These are phyloP conservation scores for Cebus imitator DNA, from an alignment of 2,113 vertebrate species.

Conservation along the genomic window DNA sequence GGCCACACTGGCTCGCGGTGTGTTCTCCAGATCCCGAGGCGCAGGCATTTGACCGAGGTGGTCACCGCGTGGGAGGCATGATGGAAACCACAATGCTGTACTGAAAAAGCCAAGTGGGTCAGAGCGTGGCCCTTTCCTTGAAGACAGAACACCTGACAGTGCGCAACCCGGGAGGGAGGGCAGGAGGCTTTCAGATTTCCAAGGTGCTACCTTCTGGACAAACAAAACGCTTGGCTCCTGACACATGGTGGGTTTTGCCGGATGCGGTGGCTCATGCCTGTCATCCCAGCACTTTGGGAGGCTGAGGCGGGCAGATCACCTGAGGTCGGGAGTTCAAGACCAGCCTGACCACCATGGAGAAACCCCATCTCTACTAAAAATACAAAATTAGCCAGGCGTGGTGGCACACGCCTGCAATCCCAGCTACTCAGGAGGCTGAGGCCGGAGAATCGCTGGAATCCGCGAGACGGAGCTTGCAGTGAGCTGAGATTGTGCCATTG, in stretches of 20 bases:
- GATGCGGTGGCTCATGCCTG: too few species aligned
- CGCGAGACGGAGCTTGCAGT: too few species aligned
- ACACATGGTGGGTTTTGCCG: neutral
- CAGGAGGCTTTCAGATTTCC: neutral
- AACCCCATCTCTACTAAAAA: too few species aligned
- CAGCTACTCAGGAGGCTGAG: too few species aligned
- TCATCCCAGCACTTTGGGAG: too few species aligned
- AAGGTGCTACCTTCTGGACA: slow-evolving; percentile 4
- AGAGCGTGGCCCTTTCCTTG: neutral
- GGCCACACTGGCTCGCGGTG: neutral
- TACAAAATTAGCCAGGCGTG: too few species aligned
- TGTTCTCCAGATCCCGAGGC: slow-evolving; percentile 24
- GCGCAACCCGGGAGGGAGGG: neutral
- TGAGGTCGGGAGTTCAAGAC: too few species aligned
- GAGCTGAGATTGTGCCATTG: too few species aligned
- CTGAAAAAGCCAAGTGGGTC: slow-evolving; percentile 1
- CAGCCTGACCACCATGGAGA: too few species aligned
- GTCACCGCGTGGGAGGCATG: neutral
- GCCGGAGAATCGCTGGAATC: too few species aligned
- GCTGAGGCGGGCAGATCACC: too few species aligned
- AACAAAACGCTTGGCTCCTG: neutral
- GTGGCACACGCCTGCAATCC: too few species aligned
- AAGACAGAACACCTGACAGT: neutral
- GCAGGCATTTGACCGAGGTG: slow-evolving; percentile 27
- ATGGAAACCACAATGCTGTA: neutral